Conservation (phyloP, 2,113 vertebrate genomes). For the Mirza zaza region DNA sequence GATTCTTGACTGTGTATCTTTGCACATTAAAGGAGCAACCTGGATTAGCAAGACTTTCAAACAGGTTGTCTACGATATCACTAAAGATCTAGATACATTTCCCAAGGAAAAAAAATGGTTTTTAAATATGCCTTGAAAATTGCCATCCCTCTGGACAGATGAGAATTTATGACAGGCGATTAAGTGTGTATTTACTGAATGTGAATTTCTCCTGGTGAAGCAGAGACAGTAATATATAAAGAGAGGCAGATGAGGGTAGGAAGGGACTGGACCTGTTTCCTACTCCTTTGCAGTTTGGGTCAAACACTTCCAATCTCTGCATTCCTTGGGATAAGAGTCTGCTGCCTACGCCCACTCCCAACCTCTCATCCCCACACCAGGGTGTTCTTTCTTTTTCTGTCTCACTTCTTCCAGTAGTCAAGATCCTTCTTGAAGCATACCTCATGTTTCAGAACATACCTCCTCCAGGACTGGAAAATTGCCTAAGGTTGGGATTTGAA, state of each 20-base stretch:
- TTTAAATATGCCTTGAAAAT: conserved; percentile 32
- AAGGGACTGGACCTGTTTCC: neutral
- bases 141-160: neutral
- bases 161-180: conserved; percentile 42
- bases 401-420: neutral
- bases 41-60: neutral
- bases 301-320: neutral
- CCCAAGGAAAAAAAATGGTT: neutral
- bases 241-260: neutral
- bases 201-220: neutral
- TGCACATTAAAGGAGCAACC: neutral
- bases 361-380: neutral
- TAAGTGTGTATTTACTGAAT: conserved; percentile 33
- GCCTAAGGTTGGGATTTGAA: neutral
- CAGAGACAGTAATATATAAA: neutral
- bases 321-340: neutral
- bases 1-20: conserved; percentile 3
- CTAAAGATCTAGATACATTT: neutral
- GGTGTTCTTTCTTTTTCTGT: neutral
- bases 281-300: neutral
- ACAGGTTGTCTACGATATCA: neutral
- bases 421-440: neutral
- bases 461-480: neutral
- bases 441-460: neutral
- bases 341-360: neutral